Conservation (phyloP, 2,113 vertebrate species). For the Tragelaphus scriptus region DNA sequence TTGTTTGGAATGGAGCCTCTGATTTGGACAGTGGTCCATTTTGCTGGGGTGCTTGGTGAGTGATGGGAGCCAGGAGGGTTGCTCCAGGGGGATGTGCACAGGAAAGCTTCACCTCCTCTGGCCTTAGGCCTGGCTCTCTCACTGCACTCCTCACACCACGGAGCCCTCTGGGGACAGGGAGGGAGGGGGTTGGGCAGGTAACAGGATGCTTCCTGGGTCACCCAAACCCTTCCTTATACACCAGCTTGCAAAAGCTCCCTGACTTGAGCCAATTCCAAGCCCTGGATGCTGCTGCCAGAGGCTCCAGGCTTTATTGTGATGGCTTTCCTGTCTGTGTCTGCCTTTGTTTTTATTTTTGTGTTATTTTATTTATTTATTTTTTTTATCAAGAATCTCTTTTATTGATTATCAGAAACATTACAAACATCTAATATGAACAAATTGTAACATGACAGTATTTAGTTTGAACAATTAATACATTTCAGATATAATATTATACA, state of each 20-base stretch:
- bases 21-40: background rate
- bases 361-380: no score
- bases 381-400: no score
- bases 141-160: background rate
- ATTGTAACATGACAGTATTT: no score
- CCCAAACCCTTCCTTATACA: background rate
- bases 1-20: background rate
- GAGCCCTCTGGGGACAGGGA: background rate
- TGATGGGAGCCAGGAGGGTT: accelerated
- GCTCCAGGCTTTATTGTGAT: background rate
- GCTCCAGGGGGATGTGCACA: accelerated
- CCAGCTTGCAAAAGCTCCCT: background rate
- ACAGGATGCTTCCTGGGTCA: background rate
- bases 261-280: accelerated
- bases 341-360: background rate
- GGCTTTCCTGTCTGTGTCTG: background rate
- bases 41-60: background rate
- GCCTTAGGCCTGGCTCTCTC: background rate
- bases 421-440: no score
- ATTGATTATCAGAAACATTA: no score
- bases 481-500: no score
- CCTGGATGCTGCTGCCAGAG: background rate
- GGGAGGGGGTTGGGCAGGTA: background rate
- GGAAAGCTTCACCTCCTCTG: background rate
- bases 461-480: no score